Percentiles rank a stretch among this genome's conserved stretches.
These are phyloP conservation scores for Caloenas nicobarica DNA, from an alignment of 2,113 vertebrate species.

Conservation along the genomic window DNA sequence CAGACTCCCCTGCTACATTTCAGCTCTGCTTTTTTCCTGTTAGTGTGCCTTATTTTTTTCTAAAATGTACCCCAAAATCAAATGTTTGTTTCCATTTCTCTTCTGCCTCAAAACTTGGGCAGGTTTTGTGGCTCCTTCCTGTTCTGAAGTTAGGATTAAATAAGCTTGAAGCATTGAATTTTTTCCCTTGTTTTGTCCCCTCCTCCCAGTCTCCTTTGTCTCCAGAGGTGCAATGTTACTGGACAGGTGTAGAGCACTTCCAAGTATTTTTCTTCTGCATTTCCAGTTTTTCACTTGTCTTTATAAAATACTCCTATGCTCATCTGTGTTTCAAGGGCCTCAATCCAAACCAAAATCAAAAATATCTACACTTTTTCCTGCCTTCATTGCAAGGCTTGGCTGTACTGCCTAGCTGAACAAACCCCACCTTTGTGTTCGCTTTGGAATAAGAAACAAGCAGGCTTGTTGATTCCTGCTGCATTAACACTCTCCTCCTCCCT, in stretches of 20 bases:
- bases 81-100: not conserved
- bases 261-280: not conserved
- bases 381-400: not conserved
- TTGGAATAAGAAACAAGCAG: constrained; percentile 17
- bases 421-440: constrained; percentile 4
- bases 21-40: not conserved
- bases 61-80: not conserved
- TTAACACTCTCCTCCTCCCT: not conserved
- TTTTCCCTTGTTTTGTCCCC: not conserved
- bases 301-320: not conserved
- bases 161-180: not conserved
- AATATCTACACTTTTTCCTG: not conserved
- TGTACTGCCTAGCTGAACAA: constrained; percentile 20
- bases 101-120: not conserved
- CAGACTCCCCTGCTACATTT: not conserved
- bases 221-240: not conserved
- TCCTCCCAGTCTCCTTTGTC: not conserved
- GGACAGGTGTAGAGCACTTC: not conserved
- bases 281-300: not conserved
- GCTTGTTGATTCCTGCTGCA: constrained; percentile 48
- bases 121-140: not conserved
- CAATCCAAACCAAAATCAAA: not conserved
- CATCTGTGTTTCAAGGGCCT: not conserved
- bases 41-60: not conserved
- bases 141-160: not conserved